Conservation (phyloP, 2,888 invertebrate genomes). For the Mesopsocus fuscifrons region DNA sequence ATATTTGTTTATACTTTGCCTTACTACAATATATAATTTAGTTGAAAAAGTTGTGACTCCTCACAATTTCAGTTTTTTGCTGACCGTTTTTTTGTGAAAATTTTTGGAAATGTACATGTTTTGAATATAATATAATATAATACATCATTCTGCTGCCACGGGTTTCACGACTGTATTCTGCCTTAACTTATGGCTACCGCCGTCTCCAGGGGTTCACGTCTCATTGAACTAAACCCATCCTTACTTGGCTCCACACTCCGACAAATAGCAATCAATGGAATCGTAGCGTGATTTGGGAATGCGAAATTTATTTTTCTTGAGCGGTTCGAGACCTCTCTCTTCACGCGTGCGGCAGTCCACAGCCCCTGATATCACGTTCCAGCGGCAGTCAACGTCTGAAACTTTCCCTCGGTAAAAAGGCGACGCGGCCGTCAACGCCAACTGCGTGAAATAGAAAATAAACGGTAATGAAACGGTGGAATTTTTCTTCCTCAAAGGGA, state of each 20-base stretch:
- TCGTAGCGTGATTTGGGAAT: constrained; percentile 93
- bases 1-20: too few relatives aligned
- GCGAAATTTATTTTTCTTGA: constrained; percentile 54
- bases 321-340: constrained; percentile 63
- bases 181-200: too few relatives aligned
- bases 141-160: too few relatives aligned
- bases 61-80: too few relatives aligned
- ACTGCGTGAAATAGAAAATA: constrained; percentile 29
- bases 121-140: too few relatives aligned
- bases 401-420: constrained; percentile 86
- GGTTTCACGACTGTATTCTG: too few relatives aligned
- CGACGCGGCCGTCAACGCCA: constrained; percentile 92
- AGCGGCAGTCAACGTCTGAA: constrained; percentile 92
- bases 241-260: constrained; percentile 60
- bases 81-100: not conserved
- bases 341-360: constrained; percentile 90
- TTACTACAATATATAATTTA: constrained; percentile 5
- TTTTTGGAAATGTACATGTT: not conserved
- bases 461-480: too few relatives aligned
- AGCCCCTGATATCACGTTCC: constrained; percentile 91
- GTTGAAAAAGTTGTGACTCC: too few relatives aligned
- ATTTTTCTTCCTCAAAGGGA: too few relatives aligned
- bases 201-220: too few relatives aligned
- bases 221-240: too few relatives aligned
- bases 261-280: constrained; percentile 92